Evolutionary conservation across 2,797 vertebrate species (phyloP).

Genomic region (Microchirus variegatus): DNA sequence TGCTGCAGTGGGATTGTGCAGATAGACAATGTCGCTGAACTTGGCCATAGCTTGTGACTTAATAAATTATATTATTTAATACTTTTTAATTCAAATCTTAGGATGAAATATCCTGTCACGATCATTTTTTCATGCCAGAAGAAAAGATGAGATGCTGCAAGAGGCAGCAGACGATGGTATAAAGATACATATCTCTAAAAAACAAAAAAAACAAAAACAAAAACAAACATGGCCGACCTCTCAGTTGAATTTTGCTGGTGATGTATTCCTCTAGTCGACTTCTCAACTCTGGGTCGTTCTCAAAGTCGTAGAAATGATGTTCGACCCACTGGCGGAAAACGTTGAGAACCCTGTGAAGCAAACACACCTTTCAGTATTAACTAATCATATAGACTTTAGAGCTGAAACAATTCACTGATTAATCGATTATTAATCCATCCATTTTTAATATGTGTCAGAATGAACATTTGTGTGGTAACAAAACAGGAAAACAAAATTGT

Average conservation of each 20-base stretch:
- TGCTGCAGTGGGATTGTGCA: no score
- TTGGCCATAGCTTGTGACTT: no score
- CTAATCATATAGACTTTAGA: no score
- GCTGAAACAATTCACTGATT: no score
- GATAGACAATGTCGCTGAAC: no score
- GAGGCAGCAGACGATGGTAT: no score
- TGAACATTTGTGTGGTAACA: not conserved
- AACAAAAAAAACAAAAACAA: not conserved
- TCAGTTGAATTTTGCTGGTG: conserved; percentile 86
- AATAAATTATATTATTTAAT: no score
- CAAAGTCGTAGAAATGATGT: conserved; percentile 98
- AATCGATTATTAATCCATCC: no score
- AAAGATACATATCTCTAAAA: not conserved
- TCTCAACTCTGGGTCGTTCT: conserved; percentile 92
- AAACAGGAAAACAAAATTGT: not conserved
- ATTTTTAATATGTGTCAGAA: no score
- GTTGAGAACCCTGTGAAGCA: conserved; percentile 88
- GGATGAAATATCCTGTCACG: not conserved
- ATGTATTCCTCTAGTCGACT: conserved; percentile 92
- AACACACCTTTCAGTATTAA: not conserved
- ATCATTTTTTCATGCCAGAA: no score
- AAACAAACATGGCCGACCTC: conserved; percentile 78
- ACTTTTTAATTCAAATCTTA: no score
- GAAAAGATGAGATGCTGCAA: no score
- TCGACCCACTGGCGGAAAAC: conserved; percentile 99